phyloP scores from a whole-genome alignment of 2,888 invertebrate species.

The Tipula helvola region DNA sequence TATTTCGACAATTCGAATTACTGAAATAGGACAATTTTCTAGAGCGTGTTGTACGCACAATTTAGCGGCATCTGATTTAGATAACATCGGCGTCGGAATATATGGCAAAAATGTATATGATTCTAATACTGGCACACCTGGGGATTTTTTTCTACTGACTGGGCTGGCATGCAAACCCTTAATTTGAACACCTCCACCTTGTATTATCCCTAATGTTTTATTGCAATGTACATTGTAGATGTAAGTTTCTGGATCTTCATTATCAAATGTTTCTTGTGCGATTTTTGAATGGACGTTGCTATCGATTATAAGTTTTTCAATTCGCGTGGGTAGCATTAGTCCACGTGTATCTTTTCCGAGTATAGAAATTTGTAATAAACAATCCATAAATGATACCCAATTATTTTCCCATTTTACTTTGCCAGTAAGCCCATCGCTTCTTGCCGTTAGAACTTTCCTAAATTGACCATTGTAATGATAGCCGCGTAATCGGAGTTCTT shows the following conservation, averaged over 20 bases:
- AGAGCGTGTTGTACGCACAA: conserved; percentile 54
- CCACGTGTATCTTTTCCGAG: conserved; percentile 54
- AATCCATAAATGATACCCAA: conserved; percentile 83
- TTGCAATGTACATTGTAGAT: conserved; percentile 18
- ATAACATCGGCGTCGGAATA: conserved; percentile 25
- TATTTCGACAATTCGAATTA: neutral
- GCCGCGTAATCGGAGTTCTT: conserved; percentile 55
- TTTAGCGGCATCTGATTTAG: conserved; percentile 40
- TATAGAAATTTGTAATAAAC: conserved; percentile 73
- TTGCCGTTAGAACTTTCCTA: conserved; percentile 25
- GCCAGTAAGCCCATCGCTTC: conserved; percentile 30
- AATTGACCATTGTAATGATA: conserved; percentile 43
- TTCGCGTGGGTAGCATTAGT: conserved; percentile 62
- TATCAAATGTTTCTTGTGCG: conserved; percentile 20
- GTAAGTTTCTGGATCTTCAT: conserved; percentile 20
- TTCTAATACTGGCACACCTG: conserved; percentile 63
- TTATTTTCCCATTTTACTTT: conserved; percentile 57
- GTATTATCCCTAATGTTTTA: conserved; percentile 28
- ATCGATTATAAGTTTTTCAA: conserved; percentile 58
- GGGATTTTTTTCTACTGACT: conserved; percentile 53
- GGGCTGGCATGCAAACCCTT: conserved; percentile 63
- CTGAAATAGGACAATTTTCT: conserved; percentile 47
- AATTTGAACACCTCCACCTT: conserved; percentile 65
- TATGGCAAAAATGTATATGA: conserved; percentile 61
- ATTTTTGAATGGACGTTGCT: conserved; percentile 43